Conservation (phyloP, 2,888 invertebrate species). For the Cephus nigrinus region DNA sequence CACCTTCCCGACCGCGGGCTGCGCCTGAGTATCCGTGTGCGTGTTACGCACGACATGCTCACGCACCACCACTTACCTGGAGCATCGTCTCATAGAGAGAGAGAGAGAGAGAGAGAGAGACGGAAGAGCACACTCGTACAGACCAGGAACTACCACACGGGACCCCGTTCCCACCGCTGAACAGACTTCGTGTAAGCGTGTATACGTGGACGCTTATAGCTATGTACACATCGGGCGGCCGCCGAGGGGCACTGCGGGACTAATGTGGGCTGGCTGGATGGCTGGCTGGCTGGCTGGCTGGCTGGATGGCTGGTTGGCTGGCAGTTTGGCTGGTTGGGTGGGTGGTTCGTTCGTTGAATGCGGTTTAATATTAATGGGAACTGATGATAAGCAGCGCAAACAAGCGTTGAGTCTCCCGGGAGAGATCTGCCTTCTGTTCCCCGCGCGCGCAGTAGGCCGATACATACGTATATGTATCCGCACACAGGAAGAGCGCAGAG, state of each 20-base stretch:
- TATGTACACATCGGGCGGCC: slow-evolving; percentile 40
- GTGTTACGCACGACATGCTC: slow-evolving; percentile 8
- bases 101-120: too few relatives aligned
- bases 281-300: slow-evolving; percentile 40
- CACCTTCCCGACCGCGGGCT: slow-evolving; percentile 13
- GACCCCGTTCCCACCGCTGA: slow-evolving; percentile 9
- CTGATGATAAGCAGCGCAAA: slow-evolving; percentile 67
- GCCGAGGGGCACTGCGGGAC: slow-evolving; percentile 25
- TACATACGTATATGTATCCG: slow-evolving; percentile 33
- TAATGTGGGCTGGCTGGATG: slow-evolving; percentile 26
- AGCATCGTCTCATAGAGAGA: too few relatives aligned
- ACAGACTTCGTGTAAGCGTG: slow-evolving; percentile 14
- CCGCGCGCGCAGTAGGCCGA: slow-evolving; percentile 58
- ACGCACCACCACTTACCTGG: not conserved
- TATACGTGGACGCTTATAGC: slow-evolving; percentile 22
- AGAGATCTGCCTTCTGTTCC: slow-evolving; percentile 66
- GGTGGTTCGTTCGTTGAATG: slow-evolving; percentile 64
- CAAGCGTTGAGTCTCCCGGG: slow-evolving; percentile 66
- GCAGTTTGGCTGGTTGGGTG: slow-evolving; percentile 30
- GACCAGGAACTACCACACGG: not conserved
- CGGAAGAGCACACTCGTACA: too few relatives aligned
- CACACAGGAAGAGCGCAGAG: not conserved
- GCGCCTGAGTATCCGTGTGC: slow-evolving; percentile 15
- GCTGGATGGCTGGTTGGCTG: slow-evolving; percentile 24
- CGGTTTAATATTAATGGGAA: slow-evolving; percentile 67